Evolutionary conservation across 2,888 invertebrate genomes (phyloP), one percentile per base, ranked within the genome.

Genomic region (Lasioglossum pauxillum): DNA sequence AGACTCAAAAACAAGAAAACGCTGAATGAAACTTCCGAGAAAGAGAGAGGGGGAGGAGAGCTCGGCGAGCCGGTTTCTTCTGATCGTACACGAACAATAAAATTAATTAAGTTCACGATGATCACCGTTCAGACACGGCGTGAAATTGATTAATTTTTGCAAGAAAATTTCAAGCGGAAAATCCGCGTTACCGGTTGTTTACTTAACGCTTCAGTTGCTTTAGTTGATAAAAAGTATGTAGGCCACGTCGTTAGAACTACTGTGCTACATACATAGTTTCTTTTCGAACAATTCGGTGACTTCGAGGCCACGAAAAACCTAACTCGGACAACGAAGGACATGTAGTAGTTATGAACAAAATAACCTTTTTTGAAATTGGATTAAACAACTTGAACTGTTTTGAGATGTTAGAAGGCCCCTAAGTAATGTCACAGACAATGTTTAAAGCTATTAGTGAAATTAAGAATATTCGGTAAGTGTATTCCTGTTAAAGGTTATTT

Each of bases 141-240:
- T 31, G 31, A 69, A 46, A 41, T 19, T 46, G 82, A 74, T 67
- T 74, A 80, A 73, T 69, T 73, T 64, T 1, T 19, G 69, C 0
- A 31, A 38, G 38, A 23, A 49, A 78, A 57, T 82, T 38, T 46
- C 46, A 0, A 60, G 19, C n/a, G 46, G 31, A 49, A 78, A 31
- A 41, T 75, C 23, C 69, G n/a, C n/a, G n/a, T 80, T 69, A 10
- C 53, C 67, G 31, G 38, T 44, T 53, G 67, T 80, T 80, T 80
- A 41, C 53, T 69, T 60, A 19, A 14, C 27, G 35, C 38, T 69
- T 69, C 41, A 1, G 41, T 12, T n/a, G n/a, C n/a, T 2, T n/a
- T 41, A 12, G 67, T 38, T 38, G 41, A n/a, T n/a, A 71, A 71
- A 71, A 71, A 71, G 41, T 71, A 71, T 41, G n/a, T 71, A 41